These are phyloP conservation scores for Salvelinus fontinalis DNA, from an alignment of 2,113 vertebrate species.

Conservation along the genomic window DNA sequence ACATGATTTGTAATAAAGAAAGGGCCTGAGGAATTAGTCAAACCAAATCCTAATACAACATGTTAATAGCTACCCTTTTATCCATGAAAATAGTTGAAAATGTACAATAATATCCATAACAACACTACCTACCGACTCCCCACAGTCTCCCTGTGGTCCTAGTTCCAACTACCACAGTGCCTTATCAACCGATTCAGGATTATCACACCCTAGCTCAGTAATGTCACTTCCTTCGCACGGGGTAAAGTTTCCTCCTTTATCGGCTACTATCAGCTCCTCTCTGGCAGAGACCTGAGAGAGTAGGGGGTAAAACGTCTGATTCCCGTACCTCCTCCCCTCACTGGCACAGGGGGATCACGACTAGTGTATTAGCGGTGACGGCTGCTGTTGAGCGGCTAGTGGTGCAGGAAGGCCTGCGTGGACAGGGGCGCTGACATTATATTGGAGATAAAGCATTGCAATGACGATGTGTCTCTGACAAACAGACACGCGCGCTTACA, in stretches of 20 bases:
- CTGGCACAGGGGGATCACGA: conserved; percentile 35
- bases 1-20: no score
- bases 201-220: no score
- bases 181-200: no score
- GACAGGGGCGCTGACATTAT: conserved; percentile 5
- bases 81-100: no score
- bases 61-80: no score
- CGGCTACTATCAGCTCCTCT: neutral
- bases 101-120: no score
- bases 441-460: conserved; percentile 11
- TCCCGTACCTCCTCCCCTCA: neutral
- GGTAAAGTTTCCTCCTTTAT: neutral
- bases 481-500: neutral
- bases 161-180: no score
- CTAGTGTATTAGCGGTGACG: conserved; percentile 35
- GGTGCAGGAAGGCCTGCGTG: conserved; percentile 25
- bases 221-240: no score
- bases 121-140: no score
- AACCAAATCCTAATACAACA: no score
- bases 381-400: conserved; percentile 39
- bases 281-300: neutral
- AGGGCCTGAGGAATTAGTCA: no score
- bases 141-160: no score
- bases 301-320: neutral
- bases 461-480: neutral